Base-by-base conservation (phyloP, 2,113 vertebrate species). In the Acrocephalus kingi region DNA sequence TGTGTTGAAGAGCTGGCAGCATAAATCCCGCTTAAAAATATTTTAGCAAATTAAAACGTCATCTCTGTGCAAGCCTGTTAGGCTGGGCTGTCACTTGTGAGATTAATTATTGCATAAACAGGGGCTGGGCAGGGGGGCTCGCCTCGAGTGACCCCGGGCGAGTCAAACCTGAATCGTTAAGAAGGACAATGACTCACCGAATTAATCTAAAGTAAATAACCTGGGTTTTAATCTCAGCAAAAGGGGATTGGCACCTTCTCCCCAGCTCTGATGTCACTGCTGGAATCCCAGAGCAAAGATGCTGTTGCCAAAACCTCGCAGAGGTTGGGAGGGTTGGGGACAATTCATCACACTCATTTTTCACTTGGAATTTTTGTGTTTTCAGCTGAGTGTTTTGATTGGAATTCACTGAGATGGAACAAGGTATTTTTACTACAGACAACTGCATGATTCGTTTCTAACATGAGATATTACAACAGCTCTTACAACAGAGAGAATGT, bases 11-110 rank as follows among this genome's bases (percentile, higher is more conserved):
- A 43, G 33, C 54, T 45, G 58, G 43, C 30, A 25, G 71, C 75
- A 52, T 41, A 87, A 89, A 92, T 92, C 75, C 81, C 0, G 24
- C 72, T 93, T 88, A 13, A 80, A 91, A 74, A 77, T 92, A 87
- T 83, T 97, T 94, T 69, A 90, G 88, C 74, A 87, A 95, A 96
- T 92, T 64, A 85, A 94, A 93, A 67, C 19, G 3, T 67, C 68
- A 48, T 87, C 15, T 1, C 63, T 35, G 64, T 17, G 67, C 39
- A 45, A 89, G 30, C 51, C 48, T 51, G 72, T 64, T 85, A 49
- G 86, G 43, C 67, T 54, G 66, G 72, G 83, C 89, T 94, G 85
- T 82, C 72, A 22, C 66, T 94, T 18, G 33, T 18, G 58, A 69
- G 58, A 77, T 95, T 69, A 96, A 90, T 82, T 89, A 91, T 74